phyloP scores from a whole-genome alignment of 2,888 invertebrate species.

The Phortica magna region DNA sequence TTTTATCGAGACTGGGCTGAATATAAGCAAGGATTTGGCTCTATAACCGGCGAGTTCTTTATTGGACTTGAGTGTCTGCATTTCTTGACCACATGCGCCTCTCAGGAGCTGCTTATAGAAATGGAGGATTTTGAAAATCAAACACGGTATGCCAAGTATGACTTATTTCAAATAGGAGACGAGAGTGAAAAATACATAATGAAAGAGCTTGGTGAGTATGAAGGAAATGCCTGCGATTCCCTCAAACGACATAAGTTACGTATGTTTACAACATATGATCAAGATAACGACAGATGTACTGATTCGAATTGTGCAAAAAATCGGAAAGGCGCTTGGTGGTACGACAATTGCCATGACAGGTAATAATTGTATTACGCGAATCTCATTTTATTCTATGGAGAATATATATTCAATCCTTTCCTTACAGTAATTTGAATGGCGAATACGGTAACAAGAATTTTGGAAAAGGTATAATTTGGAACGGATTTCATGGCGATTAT shows the following conservation, averaged over 20 bases:
- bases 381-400: too few species aligned
- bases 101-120: slow-evolving; percentile 27
- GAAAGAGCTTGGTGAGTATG: not conserved
- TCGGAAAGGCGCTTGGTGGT: slow-evolving; percentile 17
- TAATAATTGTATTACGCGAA: not conserved
- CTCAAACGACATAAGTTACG: not conserved
- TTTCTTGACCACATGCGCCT: not conserved
- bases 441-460: too few species aligned
- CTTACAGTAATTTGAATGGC: too few species aligned
- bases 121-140: slow-evolving; percentile 11
- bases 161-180: not conserved
- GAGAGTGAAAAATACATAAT: slow-evolving; percentile 27
- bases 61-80: slow-evolving; percentile 20
- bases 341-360: not conserved
- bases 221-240: not conserved
- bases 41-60: not conserved
- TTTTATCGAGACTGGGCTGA: slow-evolving; percentile 13
- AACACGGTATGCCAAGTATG: slow-evolving; percentile 9
- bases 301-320: not conserved
- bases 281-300: slow-evolving; percentile 1
- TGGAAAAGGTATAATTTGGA: too few species aligned
- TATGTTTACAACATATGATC: slow-evolving; percentile 15
- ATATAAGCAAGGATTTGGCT: slow-evolving; percentile 24
- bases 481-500: too few species aligned
- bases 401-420: too few species aligned